Evolutionary conservation across 2,797 vertebrate species (phyloP).

Genomic region (Simalia tracyae): DNA sequence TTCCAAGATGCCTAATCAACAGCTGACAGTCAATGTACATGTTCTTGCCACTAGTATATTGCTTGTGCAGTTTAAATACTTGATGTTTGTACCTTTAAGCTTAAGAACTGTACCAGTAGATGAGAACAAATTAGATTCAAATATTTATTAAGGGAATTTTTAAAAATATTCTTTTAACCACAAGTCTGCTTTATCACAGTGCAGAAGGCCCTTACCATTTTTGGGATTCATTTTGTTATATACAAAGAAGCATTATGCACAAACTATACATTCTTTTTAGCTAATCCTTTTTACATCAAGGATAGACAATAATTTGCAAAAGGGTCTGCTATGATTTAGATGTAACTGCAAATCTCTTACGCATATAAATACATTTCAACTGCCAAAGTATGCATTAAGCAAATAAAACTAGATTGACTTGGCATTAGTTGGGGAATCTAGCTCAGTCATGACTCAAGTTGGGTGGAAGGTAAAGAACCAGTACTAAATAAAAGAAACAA

Average conservation of each 20-base stretch:
- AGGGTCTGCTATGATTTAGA: slow-evolving; percentile 54
- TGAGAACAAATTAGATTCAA: slow-evolving; percentile 54
- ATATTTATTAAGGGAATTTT: slow-evolving; percentile 55
- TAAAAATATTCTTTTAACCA: slow-evolving; percentile 57
- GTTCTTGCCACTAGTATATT: neutral
- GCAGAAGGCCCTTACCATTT: slow-evolving; percentile 66
- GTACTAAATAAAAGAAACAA: slow-evolving; percentile 13
- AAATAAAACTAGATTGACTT: slow-evolving; percentile 58
- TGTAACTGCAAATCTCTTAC: slow-evolving; percentile 59
- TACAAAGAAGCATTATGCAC: slow-evolving; percentile 71
- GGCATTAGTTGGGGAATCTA: slow-evolving; percentile 42
- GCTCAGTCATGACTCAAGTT: neutral
- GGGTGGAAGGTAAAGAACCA: slow-evolving; percentile 41
- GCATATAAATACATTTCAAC: slow-evolving; percentile 64
- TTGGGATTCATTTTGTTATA: slow-evolving; percentile 61
- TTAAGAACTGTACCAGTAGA: slow-evolving; percentile 31
- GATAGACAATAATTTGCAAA: slow-evolving; percentile 64
- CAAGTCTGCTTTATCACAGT: slow-evolving; percentile 70
- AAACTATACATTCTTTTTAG: slow-evolving; percentile 69
- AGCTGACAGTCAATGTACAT: neutral
- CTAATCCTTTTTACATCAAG: slow-evolving; percentile 65
- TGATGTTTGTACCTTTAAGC: slow-evolving; percentile 41
- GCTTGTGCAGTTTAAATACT: slow-evolving; percentile 6
- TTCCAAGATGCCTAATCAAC: neutral
- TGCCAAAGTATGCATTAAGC: slow-evolving; percentile 60